Evolutionary conservation across 1,140 invertebrate genomes (phyloP).

Genomic region (Drosophila miranda): DNA sequence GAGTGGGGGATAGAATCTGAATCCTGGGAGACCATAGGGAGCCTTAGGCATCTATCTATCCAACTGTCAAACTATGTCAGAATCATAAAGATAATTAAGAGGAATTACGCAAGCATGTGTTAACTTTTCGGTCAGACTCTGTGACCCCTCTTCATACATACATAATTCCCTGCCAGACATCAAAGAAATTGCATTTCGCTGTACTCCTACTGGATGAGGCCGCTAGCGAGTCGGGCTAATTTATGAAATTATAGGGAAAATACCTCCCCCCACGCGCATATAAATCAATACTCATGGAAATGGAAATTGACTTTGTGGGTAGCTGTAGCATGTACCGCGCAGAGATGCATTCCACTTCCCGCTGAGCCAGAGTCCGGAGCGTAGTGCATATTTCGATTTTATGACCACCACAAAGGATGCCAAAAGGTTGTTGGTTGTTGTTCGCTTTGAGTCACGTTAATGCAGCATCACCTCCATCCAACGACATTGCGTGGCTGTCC

Average conservation of each 20-base stretch:
- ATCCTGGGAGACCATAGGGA: not conserved
- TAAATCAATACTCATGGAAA: constrained; percentile 51
- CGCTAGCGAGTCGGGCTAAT: constrained; percentile 17
- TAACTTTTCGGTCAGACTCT: constrained; percentile 26
- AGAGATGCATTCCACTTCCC: constrained; percentile 22
- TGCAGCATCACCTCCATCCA: constrained; percentile 11
- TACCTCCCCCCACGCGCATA: constrained; percentile 16
- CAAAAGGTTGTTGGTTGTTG: constrained; percentile 52
- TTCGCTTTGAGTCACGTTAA: constrained; percentile 37
- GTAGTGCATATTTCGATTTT: constrained; percentile 59
- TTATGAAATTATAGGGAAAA: constrained; percentile 36
- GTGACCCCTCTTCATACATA: constrained; percentile 20
- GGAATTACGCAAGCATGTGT: constrained; percentile 33
- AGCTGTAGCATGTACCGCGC: constrained; percentile 16
- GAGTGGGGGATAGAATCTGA: constrained; percentile 12
- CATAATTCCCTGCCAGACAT: constrained; percentile 44
- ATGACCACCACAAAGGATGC: constrained; percentile 46
- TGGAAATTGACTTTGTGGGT: constrained; percentile 41
- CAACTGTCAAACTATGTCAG: constrained; percentile 41
- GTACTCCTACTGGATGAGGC: constrained; percentile 36
- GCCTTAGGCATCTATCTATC: constrained; percentile 2
- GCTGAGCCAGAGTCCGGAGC: constrained; percentile 24
- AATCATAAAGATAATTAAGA: constrained; percentile 47
- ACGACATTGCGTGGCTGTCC: too few species aligned
- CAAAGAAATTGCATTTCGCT: constrained; percentile 63